phyloP scores from a whole-genome alignment of 1,140 invertebrate genomes.

The Drosophila nikananu region DNA sequence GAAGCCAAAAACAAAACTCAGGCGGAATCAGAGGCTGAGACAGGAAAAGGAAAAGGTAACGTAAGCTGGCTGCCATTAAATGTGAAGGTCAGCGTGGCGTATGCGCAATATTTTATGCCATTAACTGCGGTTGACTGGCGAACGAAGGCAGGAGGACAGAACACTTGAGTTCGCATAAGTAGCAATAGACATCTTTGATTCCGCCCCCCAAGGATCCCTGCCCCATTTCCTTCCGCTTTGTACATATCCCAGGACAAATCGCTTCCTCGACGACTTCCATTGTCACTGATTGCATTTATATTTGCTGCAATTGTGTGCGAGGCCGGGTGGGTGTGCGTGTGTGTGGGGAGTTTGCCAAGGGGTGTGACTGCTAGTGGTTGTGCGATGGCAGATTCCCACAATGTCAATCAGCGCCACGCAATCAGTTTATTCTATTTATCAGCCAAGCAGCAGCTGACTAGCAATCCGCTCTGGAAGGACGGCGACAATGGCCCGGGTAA shows the following conservation, averaged over 20 bases:
- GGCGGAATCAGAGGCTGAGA: constrained; percentile 21
- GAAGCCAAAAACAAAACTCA: constrained; percentile 12
- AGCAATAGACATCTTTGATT: constrained; percentile 41
- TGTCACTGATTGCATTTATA: constrained; percentile 70
- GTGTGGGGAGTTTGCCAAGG: constrained; percentile 6
- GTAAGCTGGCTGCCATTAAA: constrained; percentile 26
- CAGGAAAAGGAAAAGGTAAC: constrained; percentile 58
- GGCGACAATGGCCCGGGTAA: constrained; percentile 46
- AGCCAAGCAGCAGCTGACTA: constrained; percentile 72
- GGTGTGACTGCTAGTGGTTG: constrained; percentile 14
- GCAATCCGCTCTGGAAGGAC: constrained; percentile 55
- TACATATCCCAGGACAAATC: constrained; percentile 54
- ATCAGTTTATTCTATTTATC: constrained; percentile 81
- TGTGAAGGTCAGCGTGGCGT: constrained; percentile 55
- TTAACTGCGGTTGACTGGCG: constrained; percentile 31
- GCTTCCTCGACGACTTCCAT: constrained; percentile 37
- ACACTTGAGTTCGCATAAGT: constrained; percentile 40
- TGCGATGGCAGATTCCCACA: constrained; percentile 53
- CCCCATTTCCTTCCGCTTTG: constrained; percentile 35
- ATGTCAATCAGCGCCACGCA: constrained; percentile 72
- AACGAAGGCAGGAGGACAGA: not conserved
- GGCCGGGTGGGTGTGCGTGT: not conserved
- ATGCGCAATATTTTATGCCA: constrained; percentile 60
- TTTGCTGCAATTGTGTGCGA: constrained; percentile 59
- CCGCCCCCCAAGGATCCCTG: constrained; percentile 5